Base-by-base conservation (phyloP, 2,113 vertebrate species). In the Dipodomys merriami region DNA sequence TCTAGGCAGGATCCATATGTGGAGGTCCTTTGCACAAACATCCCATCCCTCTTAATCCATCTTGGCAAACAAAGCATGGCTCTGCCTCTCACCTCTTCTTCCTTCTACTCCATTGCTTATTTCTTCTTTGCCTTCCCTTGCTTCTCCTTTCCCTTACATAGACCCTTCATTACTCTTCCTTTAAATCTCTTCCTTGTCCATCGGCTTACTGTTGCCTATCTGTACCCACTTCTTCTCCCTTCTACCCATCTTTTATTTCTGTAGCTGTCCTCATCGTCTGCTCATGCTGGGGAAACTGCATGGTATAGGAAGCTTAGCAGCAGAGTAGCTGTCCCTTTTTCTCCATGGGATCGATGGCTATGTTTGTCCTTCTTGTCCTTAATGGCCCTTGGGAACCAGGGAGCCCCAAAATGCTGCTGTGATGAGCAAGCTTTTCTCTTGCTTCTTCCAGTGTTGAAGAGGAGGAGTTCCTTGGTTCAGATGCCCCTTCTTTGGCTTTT, bases 291-390 rank as follows among this genome's bases (percentile, higher is more conserved):
- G 88, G 30, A 91, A 72, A 53, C 57, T 62, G 82, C 77, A 2
- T 88, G 86, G 64, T 64, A 22, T 68, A 69, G 84, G 83, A 23
- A 53, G 77, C 84, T 68, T 29, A 84, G 79, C 85, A 91, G 90
- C 90, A 72, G 86, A 87, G 20, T 64, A n/a, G 49, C 68, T 94
- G 74, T 69, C 49, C 72, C 87, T 53, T 91, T 88, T 81, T 64
- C 71, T 93, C 73, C 91, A 77, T 86, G 91, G 81, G 18, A 27
- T 88, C 73, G 19, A 35, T 57, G 25, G 86, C 82, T 82, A 4
- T 81, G 9, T 90, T 92, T 88, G 85, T 27, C 89, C 73, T 53
- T 95, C 87, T 94, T 71, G 69, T 97, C 85, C 60, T 93, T 71
- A 83, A 23, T 82, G 87, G 82, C 96, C 69, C 82, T 88, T 46